A percentile compares a stretch with the other conserved stretches of the same genome.
Conservation (phyloP, 2,888 invertebrate species). For the Molorchus minor region DNA sequence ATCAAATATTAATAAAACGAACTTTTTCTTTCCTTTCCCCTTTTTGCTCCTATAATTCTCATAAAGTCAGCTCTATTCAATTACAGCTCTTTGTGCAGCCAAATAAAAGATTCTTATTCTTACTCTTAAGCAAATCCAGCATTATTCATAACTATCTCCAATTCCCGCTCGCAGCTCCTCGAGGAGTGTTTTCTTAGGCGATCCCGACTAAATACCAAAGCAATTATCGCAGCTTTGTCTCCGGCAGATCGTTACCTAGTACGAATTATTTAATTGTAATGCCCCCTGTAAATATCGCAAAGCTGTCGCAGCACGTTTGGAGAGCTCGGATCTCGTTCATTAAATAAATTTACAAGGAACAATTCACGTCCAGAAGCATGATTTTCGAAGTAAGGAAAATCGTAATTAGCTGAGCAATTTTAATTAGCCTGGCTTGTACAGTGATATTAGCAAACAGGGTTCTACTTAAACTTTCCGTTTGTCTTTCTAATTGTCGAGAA, state of each 20-base stretch:
- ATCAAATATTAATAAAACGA: too few species aligned
- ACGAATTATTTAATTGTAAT: not conserved
- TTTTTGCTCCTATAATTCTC: too few species aligned
- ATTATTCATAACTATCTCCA: too few species aligned
- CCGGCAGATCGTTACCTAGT: slow-evolving; percentile 4
- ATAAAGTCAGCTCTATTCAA: too few species aligned
- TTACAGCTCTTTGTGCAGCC: too few species aligned
- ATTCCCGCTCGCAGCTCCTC: not conserved
- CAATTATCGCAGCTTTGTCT: slow-evolving; percentile 5
- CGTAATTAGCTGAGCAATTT: slow-evolving; percentile 48
- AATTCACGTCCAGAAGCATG: slow-evolving; percentile 30
- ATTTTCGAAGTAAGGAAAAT: slow-evolving; percentile 37
- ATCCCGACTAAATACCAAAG: not conserved
- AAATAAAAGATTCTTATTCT: too few species aligned
- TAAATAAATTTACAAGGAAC: slow-evolving; percentile 33
- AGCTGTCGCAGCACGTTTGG: not conserved
- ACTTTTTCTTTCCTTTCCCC: too few species aligned
- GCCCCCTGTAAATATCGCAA: slow-evolving; percentile 7
- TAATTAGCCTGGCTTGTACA: slow-evolving; percentile 46
- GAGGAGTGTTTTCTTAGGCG: not conserved
- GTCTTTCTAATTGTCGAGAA: slow-evolving; percentile 42
- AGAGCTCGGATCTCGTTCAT: slow-evolving; percentile 28
- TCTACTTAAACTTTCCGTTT: slow-evolving; percentile 43
- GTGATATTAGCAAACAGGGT: slow-evolving; percentile 45
- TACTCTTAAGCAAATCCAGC: too few species aligned